These are phyloP conservation scores for Dendrolimus houi DNA, from an alignment of 2,888 invertebrate genomes.

Conservation along the genomic window DNA sequence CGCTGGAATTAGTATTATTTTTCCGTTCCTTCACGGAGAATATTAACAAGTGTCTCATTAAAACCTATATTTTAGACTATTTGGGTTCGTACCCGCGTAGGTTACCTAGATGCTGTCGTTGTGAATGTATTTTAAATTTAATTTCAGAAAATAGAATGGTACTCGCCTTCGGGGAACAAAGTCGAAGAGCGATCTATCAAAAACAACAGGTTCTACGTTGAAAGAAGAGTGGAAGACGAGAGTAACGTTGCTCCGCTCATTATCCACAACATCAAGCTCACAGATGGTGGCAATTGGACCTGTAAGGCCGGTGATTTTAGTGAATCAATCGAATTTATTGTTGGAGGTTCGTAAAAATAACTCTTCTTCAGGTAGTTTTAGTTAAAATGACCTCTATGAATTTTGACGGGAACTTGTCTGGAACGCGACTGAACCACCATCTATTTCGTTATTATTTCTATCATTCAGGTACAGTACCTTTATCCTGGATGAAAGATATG, in stretches of 20 bases:
- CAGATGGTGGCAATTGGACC: slow-evolving; percentile 62
- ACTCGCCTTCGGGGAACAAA: slow-evolving; percentile 32
- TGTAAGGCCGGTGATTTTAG: slow-evolving; percentile 50
- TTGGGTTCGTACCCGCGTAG: too few relatives aligned
- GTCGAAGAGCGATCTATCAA: slow-evolving; percentile 36
- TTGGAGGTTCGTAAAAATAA: slow-evolving; percentile 41
- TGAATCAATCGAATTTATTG: slow-evolving; percentile 45
- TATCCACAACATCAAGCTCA: slow-evolving; percentile 40
- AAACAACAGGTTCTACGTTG: slow-evolving; percentile 47
- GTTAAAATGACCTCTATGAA: too few relatives aligned
- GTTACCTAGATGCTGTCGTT: background rate
- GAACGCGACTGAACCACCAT: too few relatives aligned
- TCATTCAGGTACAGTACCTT: too few relatives aligned
- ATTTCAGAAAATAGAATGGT: slow-evolving; percentile 56
- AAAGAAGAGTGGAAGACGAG: slow-evolving; percentile 26
- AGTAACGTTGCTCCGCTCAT: slow-evolving; percentile 38
- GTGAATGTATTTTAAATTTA: slow-evolving; percentile 5
- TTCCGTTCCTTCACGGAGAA: too few relatives aligned
- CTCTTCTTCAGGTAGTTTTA: too few relatives aligned
- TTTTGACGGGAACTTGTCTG: too few relatives aligned
- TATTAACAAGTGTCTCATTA: too few relatives aligned
- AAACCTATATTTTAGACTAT: too few relatives aligned
- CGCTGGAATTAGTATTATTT: too few relatives aligned
- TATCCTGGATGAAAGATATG: too few relatives aligned
- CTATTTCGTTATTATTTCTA: too few relatives aligned